phyloP scores from a whole-genome alignment of 2,797 vertebrate species.

The Babyrousa celebensis region DNA sequence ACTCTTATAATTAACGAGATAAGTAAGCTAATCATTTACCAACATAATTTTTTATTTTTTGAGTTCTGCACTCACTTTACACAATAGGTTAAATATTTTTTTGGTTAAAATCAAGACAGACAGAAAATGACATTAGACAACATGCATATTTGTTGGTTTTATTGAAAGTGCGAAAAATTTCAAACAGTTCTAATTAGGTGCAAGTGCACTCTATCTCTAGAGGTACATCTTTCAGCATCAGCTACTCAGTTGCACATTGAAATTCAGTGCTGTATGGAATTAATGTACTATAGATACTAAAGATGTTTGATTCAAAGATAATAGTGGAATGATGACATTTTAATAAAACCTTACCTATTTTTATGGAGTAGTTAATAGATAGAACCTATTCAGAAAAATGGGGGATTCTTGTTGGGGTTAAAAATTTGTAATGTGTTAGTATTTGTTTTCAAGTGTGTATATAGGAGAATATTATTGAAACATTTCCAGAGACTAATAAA shows the following conservation, averaged over 20 bases:
- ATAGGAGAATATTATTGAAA: slow-evolving; percentile 49
- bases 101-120: slow-evolving; percentile 60
- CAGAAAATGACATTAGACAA: slow-evolving; percentile 70
- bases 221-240: slow-evolving; percentile 70
- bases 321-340: slow-evolving; percentile 66
- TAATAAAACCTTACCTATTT: slow-evolving; percentile 64
- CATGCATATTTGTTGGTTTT: slow-evolving; percentile 72
- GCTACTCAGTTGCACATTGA: slow-evolving; percentile 56
- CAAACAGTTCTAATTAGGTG: slow-evolving; percentile 81
- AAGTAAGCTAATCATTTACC: not conserved
- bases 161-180: slow-evolving; percentile 76
- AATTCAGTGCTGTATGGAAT: slow-evolving; percentile 53
- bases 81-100: slow-evolving; percentile 73
- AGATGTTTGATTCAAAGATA: slow-evolving; percentile 58
- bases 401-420: not conserved
- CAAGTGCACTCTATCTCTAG: slow-evolving; percentile 58
- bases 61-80: slow-evolving; percentile 61
- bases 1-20: not conserved
- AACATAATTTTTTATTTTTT: slow-evolving; percentile 7
- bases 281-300: slow-evolving; percentile 55
- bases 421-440: slow-evolving; percentile 19
- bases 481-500: slow-evolving; percentile 35
- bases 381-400: slow-evolving; percentile 63
- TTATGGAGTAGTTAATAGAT: slow-evolving; percentile 45
- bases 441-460: slow-evolving; percentile 58